Base-by-base conservation (phyloP, 2,888 invertebrate species). In the Dyspetes luteomarginatus region DNA sequence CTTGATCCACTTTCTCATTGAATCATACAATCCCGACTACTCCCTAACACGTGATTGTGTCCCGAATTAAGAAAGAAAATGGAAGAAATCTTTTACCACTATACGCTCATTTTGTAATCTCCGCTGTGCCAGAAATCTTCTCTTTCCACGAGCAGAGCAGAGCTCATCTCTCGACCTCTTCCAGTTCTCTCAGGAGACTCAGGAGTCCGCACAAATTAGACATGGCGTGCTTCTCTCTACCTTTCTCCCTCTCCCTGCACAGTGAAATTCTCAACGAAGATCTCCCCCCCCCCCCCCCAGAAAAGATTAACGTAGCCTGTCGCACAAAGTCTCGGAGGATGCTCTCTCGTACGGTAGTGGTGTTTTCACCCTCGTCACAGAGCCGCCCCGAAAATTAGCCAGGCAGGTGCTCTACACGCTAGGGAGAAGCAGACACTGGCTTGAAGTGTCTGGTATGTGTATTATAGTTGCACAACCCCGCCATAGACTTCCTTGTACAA, bases 301-400 rank as follows among this genome's bases (percentile, higher is more conserved):
- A 77, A 77, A 73, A 77, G 81, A 81, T 77, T 77, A 77, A 81
- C 81, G 77, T 69, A 65, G 24, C 56, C 56, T 69, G 68, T 69
- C 73, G 69, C 30, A 36, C 24, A 73, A 74, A 74, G 30, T 74
- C 48, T 73, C 71, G 50, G 26, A 43, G 78, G 62, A 41, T n/a
- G n/a, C n/a, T n/a, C n/a, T n/a, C 48, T 36, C 36, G 36, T 7
- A 2, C 36, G n/a, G 36, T 30, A 17, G 15, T 22, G 41, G 73
- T 73, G 73, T 73, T 68, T 77, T 69, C 77, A 73, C 73, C 81
- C 77, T 69, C 77, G 73, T 77, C 81, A 73, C 56, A 55, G 45
- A 55, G 43, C 56, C 43, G 28, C 58, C 67, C 50, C 58, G 17
- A 69, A 68, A 77, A 81, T 81, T 73, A 81, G 58, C 81, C 19